These are phyloP conservation scores for Morone saxatilis DNA, from an alignment of 2,113 vertebrate species.

Conservation along the genomic window DNA sequence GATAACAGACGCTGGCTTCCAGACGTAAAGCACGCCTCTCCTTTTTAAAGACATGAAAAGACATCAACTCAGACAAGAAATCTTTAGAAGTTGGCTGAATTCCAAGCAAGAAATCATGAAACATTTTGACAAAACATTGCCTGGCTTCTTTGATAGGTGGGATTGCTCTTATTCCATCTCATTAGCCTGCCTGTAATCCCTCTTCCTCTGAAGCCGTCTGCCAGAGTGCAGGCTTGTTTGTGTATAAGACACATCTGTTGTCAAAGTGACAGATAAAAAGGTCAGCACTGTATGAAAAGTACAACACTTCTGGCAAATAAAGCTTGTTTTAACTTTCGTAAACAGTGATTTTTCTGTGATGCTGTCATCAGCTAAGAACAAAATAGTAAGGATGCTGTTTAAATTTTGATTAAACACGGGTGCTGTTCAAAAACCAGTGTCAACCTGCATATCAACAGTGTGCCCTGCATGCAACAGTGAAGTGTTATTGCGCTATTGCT, in stretches of 20 bases:
- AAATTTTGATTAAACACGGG: slow-evolving; percentile 1
- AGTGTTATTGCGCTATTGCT: slow-evolving; percentile 8
- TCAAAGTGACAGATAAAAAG: slow-evolving; percentile 62
- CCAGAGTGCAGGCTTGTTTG: slow-evolving; percentile 37
- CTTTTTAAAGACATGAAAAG: slow-evolving; percentile 61
- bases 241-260: slow-evolving; percentile 51
- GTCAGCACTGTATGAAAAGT: slow-evolving; percentile 60
- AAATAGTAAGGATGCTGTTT: slow-evolving; percentile 2
- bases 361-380: slow-evolving; percentile 11
- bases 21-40: slow-evolving; percentile 38
- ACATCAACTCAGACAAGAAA: slow-evolving; percentile 55
- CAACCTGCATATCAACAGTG: not conserved
- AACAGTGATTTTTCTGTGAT: slow-evolving; percentile 29
- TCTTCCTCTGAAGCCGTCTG: slow-evolving; percentile 51
- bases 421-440: not conserved
- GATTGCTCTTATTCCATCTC: slow-evolving; percentile 61
- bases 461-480: slow-evolving; percentile 28
- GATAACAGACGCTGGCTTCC: slow-evolving; percentile 38
- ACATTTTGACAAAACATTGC: slow-evolving; percentile 65
- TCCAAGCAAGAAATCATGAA: slow-evolving; percentile 62
- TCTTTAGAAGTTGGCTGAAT: slow-evolving; percentile 55
- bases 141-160: slow-evolving; percentile 53
- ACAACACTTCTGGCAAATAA: slow-evolving; percentile 4
- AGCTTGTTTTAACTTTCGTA: slow-evolving; percentile 40
- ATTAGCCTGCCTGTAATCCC: slow-evolving; percentile 65